Percentiles rank a stretch among this genome's conserved stretches.
These are phyloP conservation scores for Phenacoccus solenopsis DNA, from an alignment of 1,140 invertebrate species.

Conservation along the genomic window DNA sequence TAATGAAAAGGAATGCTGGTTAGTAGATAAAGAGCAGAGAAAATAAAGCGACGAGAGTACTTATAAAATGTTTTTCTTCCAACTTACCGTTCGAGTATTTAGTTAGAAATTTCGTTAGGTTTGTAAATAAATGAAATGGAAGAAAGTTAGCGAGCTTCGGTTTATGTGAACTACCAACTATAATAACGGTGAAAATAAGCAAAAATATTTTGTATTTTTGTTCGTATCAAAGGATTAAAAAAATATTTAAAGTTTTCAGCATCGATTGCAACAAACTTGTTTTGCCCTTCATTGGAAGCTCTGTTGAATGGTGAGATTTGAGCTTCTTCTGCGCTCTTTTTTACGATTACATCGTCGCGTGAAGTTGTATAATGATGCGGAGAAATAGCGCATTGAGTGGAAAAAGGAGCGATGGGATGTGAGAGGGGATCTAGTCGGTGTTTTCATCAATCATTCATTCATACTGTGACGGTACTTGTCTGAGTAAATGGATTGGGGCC, in stretches of 20 bases:
- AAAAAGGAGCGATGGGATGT: no score
- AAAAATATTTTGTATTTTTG: no score
- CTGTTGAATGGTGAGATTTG: background rate
- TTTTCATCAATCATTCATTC: constrained; percentile 18
- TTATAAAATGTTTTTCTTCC: background rate
- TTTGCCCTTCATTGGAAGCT: no score
- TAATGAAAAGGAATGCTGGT: background rate
- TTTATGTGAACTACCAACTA: no score
- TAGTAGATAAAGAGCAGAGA: background rate
- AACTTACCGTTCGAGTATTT: background rate
- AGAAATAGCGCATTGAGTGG: background rate
- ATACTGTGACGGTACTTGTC: constrained; percentile 7
- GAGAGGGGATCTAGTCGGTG: background rate
- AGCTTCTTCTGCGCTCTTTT: background rate
- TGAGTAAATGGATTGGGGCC: constrained; percentile 12
- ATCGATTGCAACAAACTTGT: no score
- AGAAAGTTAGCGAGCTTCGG: background rate
- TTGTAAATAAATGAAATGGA: background rate
- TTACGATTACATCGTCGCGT: background rate
- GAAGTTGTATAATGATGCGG: background rate
- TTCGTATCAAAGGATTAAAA: no score
- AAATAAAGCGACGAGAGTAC: background rate
- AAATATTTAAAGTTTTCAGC: no score
- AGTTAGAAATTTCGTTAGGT: background rate
- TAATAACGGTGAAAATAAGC: no score